Conservation (phyloP, 2,797 vertebrate genomes). For the Syngnathus rostellatus region DNA sequence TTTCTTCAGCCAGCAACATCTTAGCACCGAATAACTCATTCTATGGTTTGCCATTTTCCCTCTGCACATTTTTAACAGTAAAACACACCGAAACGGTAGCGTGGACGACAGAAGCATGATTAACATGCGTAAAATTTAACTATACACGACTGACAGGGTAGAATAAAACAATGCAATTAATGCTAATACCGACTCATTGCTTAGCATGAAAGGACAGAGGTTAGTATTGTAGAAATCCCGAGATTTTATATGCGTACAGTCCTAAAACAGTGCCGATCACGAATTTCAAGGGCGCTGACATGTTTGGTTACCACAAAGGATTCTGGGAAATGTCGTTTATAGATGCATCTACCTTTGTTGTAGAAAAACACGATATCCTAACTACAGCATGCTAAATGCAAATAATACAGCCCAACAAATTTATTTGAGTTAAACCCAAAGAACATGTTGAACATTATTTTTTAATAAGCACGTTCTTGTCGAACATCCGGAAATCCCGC, state of each 20-base stretch:
- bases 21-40: constrained; percentile 32
- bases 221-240: neutral
- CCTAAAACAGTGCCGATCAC: neutral
- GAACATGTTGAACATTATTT: no score
- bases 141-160: neutral
- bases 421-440: no score
- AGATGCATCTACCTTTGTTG: no score
- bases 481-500: constrained; percentile 33
- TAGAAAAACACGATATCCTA: no score
- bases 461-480: no score
- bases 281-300: constrained; percentile 47
- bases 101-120: constrained; percentile 16
- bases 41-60: constrained; percentile 31
- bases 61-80: constrained; percentile 50
- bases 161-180: neutral
- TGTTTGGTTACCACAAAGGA: constrained; percentile 46
- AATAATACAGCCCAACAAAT: no score
- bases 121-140: neutral
- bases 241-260: neutral
- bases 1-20: constrained; percentile 56
- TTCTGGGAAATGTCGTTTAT: constrained; percentile 49
- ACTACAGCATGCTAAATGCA: neutral
- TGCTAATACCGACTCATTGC: neutral
- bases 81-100: constrained; percentile 23
- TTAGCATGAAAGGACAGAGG: neutral